Percentiles rank a stretch among this genome's conserved stretches.
phyloP scores from a whole-genome alignment of 2,797 vertebrate genomes.

The Darevskia nairensis region DNA sequence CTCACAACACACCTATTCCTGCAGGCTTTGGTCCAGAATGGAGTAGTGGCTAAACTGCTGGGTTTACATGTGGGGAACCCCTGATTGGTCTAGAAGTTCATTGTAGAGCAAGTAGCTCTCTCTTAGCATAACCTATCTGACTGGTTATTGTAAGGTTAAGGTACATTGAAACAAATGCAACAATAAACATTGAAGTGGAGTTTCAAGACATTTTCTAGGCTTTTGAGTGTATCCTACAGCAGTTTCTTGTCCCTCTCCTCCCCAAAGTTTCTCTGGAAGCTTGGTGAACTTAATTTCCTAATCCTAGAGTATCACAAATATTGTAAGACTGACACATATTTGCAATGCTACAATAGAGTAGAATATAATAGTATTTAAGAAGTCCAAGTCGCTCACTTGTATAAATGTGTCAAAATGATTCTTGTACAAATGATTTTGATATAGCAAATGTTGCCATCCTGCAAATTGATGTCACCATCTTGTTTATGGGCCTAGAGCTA shows the following conservation, averaged over 20 bases:
- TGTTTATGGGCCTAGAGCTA: neutral
- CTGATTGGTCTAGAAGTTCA: neutral
- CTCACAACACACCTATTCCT: neutral
- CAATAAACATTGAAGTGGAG: neutral
- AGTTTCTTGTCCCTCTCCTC: neutral
- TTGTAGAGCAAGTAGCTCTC: neutral
- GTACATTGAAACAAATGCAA: neutral
- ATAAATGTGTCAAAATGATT: neutral
- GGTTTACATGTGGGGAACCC: neutral
- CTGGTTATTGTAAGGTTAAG: neutral
- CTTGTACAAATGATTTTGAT: neutral
- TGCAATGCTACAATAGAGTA: neutral
- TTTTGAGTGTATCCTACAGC: neutral
- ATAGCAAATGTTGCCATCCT: neutral
- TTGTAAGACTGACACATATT: neutral
- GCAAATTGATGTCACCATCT: neutral
- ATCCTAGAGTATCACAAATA: constrained; percentile 57
- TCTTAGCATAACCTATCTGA: neutral
- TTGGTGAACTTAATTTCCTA: neutral
- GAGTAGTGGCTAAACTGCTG: neutral
- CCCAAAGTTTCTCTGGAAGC: neutral
- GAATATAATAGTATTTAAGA: neutral
- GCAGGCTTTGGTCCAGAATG: neutral
- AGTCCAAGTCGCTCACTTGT: neutral
- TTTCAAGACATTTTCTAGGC: neutral